Base-by-base conservation (phyloP, 2,888 invertebrate species). In the Parascotia fuliginaria region DNA sequence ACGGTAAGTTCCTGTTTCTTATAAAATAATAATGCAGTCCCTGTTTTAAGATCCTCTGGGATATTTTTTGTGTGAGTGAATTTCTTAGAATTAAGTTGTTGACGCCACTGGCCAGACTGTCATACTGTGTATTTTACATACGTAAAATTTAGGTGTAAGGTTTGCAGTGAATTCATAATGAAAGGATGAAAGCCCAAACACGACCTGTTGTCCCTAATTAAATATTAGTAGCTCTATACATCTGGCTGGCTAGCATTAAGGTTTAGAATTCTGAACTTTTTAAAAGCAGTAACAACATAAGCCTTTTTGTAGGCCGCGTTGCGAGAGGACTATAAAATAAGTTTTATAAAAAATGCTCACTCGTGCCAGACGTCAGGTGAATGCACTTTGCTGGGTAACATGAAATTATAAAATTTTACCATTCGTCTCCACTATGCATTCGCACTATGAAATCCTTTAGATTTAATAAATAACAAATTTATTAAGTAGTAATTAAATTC, bases 151-250 rank as follows among this genome's bases (percentile, higher is more conserved):
- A 49, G 53, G 34, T 44, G 48, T 59, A 45, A 55, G 52, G 49
- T 59, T 62, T 59, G 47, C 42, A 55, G 31, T 62, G 62, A 59
- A 65, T 65, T 62, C 41, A 48, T 59, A 61, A 64, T 62, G 40
- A 44, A 29, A 51, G 38, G 13, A 49, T 46, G 45, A 29, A 27
- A 62, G 53, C 34, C 29, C 33, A n/a, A 40, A 37, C 22, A 41
- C 37, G 33, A 51, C 29, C 32, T 29, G 31, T 42, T 54, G 39
- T 54, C 51, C 58, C 48, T 37, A 29, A 51, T 53, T 55, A 62
- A 65, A 54, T 55, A 55, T 62, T 44, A 50, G 43, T 47, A 33
- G 13, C 12, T 33, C 22, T 46, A 48, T 50, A 45, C 38, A 55
- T 55, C n/a, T 12, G 13, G 11, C 9, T 36, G 14, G 14, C 9